These are phyloP conservation scores for Melanocharis versteri DNA, from an alignment of 2,113 vertebrate genomes.

Conservation along the genomic window DNA sequence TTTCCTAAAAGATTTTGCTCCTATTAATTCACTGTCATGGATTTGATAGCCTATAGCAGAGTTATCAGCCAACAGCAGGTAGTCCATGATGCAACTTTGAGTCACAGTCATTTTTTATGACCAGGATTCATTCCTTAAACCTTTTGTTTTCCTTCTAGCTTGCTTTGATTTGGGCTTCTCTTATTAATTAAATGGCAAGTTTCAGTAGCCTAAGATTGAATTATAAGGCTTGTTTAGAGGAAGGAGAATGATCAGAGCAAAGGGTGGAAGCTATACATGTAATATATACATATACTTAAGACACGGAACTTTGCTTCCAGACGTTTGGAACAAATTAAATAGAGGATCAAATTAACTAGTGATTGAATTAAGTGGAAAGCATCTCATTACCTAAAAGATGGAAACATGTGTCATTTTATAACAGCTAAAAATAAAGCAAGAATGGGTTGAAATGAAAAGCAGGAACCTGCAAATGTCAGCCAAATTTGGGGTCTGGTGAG, in stretches of 20 bases:
- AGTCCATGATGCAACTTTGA: neutral
- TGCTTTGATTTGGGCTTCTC: constrained; percentile 1
- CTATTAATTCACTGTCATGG: neutral
- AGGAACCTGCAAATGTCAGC: constrained; percentile 49
- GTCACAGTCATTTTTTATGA: neutral
- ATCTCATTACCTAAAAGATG: constrained; percentile 65
- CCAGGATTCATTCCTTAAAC: neutral
- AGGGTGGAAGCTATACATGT: neutral
- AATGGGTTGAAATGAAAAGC: constrained; percentile 61
- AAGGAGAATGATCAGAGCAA: constrained; percentile 41
- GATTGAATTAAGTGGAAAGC: constrained; percentile 68
- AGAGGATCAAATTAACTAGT: constrained; percentile 63
- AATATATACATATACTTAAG: constrained; percentile 34
- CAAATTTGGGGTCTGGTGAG: constrained; percentile 9
- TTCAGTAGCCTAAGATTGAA: constrained; percentile 37
- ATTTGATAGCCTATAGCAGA: neutral
- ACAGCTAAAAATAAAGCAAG: constrained; percentile 67
- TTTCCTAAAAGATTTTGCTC: neutral
- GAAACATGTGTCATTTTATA: constrained; percentile 66
- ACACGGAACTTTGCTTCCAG: constrained; percentile 40
- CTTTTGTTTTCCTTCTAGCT: neutral
- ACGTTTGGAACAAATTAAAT: constrained; percentile 67
- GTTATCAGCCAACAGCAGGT: neutral
- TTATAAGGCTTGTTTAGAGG: constrained; percentile 43
- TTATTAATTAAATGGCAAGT: constrained; percentile 57